Evolutionary conservation across 2,888 invertebrate species (phyloP), one percentile per base, ranked within the genome.

Genomic region (Odontocolon sp.): DNA sequence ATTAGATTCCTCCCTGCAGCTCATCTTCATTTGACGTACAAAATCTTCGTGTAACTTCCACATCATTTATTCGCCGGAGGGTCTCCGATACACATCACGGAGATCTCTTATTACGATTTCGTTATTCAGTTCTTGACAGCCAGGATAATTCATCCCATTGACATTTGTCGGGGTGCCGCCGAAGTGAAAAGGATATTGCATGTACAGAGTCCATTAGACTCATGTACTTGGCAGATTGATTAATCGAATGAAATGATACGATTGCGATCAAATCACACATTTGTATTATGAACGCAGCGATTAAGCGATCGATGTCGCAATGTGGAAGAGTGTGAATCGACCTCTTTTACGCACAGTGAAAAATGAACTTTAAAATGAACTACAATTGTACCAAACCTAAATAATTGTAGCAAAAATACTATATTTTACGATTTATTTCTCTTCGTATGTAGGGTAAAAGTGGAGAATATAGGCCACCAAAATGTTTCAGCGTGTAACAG

Each of bases 111-210:
- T 57, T 38, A 56, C 21, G 11, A 56, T 67, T 67, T 68, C 38
- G 28, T 50, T 57, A 57, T 68, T 56, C 16, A 23, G 36, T 21
- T 8, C n/a, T 36, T 14, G 2, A 33, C 9, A 18, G 14, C 38
- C 23, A 36, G 36, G 14, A 59, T 52, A 50, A 59, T 69, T 40
- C 9, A 69, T 59, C 50, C 6, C 21, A 69, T 52, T 52, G 47
- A 50, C 57, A 38, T 40, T 42, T 45, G 54, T 54, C 33, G 33
- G 38, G 11, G 8, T 3, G 5, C 28, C 11, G 8, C 50, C 21
- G 2, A 42, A 50, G 14, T 40, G 50, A 52, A 47, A 28, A 57
- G 72, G 72, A 72, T 66, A 52, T 72, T 72, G 66, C 72, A 59
- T 40, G 2, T 26, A 38, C 18, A 16, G 45, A 66, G 54, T 50